Conservation (phyloP, 2,113 vertebrate genomes). For the Micromys minutus region DNA sequence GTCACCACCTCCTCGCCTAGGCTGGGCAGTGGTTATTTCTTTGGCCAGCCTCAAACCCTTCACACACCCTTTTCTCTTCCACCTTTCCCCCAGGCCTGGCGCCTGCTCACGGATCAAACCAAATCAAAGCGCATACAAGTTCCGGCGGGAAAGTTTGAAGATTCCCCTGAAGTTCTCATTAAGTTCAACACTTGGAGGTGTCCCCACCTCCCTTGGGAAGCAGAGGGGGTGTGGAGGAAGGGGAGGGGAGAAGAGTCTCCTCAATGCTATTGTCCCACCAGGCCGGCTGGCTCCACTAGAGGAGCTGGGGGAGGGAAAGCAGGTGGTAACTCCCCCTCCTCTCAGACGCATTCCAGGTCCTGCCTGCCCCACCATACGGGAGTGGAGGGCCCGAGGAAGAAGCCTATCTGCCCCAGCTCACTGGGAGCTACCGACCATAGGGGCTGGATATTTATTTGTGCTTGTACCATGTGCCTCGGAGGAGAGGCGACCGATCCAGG, state of each 20-base stretch:
- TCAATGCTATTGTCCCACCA: conserved; percentile 49
- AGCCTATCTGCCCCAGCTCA: not conserved
- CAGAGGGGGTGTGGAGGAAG: not conserved
- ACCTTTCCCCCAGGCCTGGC: conserved; percentile 40
- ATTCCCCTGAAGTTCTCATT: conserved; percentile 54
- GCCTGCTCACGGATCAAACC: conserved; percentile 58
- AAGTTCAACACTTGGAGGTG: conserved; percentile 43
- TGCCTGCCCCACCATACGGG: not conserved
- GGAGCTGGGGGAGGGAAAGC: conserved; percentile 29
- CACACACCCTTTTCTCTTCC: not conserved
- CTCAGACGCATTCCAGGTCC: conserved; percentile 50
- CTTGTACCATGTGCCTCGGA: conserved; percentile 69
- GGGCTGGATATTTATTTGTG: conserved; percentile 74
- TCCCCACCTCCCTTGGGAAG: conserved; percentile 12
- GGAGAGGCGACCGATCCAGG: conserved; percentile 1
- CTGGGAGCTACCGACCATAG: not conserved
- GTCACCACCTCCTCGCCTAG: conserved; percentile 24
- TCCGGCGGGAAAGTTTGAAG: conserved; percentile 66
- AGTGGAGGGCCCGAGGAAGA: not conserved
- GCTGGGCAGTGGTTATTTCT: not conserved
- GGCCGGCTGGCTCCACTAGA: not conserved
- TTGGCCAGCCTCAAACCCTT: not conserved
- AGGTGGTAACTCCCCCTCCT: conserved; percentile 23
- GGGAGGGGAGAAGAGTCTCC: not conserved
- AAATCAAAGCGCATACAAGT: conserved; percentile 77